These are phyloP conservation scores for Sprattus sprattus DNA, from an alignment of 2,113 vertebrate species.

Conservation along the genomic window DNA sequence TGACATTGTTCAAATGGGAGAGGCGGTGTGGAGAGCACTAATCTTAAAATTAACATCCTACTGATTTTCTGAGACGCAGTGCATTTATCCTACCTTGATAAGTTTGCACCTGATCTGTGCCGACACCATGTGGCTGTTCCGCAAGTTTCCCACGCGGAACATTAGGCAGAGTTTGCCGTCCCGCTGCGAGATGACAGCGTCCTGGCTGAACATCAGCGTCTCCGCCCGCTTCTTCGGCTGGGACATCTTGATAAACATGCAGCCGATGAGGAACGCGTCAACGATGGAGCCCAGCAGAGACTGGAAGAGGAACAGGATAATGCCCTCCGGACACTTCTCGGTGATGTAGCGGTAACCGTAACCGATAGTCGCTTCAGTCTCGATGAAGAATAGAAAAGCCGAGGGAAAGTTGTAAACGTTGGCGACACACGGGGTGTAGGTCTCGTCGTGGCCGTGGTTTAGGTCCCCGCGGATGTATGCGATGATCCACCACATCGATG, in stretches of 20 bases:
- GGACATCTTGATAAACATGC: constrained; percentile 93
- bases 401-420: constrained; percentile 90
- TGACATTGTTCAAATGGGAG: neutral
- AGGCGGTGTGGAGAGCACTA: neutral
- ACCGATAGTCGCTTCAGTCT: constrained; percentile 86
- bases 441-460: constrained; percentile 67
- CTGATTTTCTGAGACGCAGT: neutral
- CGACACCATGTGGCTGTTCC: constrained; percentile 90
- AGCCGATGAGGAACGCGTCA: constrained; percentile 86
- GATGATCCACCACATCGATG: constrained; percentile 89
- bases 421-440: constrained; percentile 81
- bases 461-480: constrained; percentile 84
- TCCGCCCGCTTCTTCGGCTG: constrained; percentile 88
- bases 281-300: constrained; percentile 85
- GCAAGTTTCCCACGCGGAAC: constrained; percentile 86
- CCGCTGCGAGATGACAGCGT: constrained; percentile 81
- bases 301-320: constrained; percentile 87
- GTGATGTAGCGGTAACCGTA: constrained; percentile 86
- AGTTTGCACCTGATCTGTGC: constrained; percentile 91
- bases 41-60: neutral
- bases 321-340: constrained; percentile 84
- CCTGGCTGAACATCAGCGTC: constrained; percentile 87
- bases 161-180: constrained; percentile 86
- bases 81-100: constrained; percentile 72
- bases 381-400: constrained; percentile 87